Evolutionary conservation across 2,888 invertebrate genomes (phyloP), one percentile per base, ranked within the genome.

Genomic region (Catonia carolina): DNA sequence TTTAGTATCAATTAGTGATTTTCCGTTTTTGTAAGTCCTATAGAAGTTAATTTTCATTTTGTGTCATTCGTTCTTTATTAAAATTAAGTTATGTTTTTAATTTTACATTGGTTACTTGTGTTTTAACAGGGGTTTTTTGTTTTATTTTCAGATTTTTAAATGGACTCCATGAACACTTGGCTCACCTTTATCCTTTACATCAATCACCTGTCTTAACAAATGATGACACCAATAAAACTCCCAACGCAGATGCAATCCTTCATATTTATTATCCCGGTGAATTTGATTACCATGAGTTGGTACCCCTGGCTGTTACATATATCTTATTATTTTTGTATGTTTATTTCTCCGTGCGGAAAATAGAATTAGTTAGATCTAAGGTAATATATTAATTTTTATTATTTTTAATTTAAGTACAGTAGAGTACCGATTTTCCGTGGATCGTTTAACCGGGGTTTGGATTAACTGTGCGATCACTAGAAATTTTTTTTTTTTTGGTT

Each of bases 271-370:
- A 93, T 73, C 92, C 94, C 8, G 89, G 91, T 53, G 87, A 90
- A 71, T 87, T 90, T 63, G 89, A 89, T 69, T 84, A 88, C 66
- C 81, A 83, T 67, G 91, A 92, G 69, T 82, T 91, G 56, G 79
- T 94, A 23, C 95, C 95, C 0, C 75, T 97, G 7, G 79, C 85
- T 18, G 81, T 90, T 59, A 86, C 93, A 1, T 95, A 95, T 69
- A 74, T 90, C 2, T 79, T 92, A 14, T 76, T 97, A 27, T 94
- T 96, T 70, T 76, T 93, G 20, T 98, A 96, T 69, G 86, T 97
- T 27, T 96, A 96, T 70, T 97, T 95, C 72, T 95, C 94, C 20
- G 89, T 97, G 33, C 80, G 94, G 64, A 98, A 98, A 77, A 94
- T 99, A 60, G 96, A 95, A 72, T 82, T 91, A 69, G 88, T 92